phyloP scores from a whole-genome alignment of 1,140 invertebrate species.

The Probaryconus sp. region DNA sequence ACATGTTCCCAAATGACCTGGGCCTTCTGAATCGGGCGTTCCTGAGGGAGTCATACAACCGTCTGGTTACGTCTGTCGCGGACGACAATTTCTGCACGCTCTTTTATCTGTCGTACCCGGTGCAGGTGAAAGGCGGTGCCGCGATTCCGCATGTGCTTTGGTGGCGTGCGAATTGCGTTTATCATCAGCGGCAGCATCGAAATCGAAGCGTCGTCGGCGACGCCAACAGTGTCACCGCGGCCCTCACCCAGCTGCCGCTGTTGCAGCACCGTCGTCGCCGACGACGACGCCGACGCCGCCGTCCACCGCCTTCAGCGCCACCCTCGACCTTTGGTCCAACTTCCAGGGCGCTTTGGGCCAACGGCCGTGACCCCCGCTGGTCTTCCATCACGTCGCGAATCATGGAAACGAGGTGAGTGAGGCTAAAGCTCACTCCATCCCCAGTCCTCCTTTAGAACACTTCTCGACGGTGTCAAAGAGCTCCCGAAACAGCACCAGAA shows the following conservation, averaged over 20 bases:
- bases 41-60: constrained; percentile 38
- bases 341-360: constrained; percentile 37
- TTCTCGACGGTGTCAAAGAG: too few species aligned
- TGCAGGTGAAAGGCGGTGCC: constrained; percentile 63
- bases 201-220: constrained; percentile 16
- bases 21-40: background rate
- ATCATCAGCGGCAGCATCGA: constrained; percentile 42
- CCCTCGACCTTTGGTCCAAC: constrained; percentile 32
- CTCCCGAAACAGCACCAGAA: too few species aligned
- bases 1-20: constrained; percentile 70
- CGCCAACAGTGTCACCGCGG: constrained; percentile 34
- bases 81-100: constrained; percentile 10
- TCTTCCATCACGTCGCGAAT: constrained; percentile 55
- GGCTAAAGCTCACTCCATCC: too few species aligned
- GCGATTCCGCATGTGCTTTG: constrained; percentile 71
- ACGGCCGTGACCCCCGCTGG: constrained; percentile 48
- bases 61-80: background rate
- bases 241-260: constrained; percentile 21
- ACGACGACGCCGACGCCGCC: constrained; percentile 46
- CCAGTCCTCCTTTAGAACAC: too few species aligned
- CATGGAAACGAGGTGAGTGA: constrained; percentile 76
- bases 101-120: constrained; percentile 56
- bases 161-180: constrained; percentile 64
- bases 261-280: constrained; percentile 30
- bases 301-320: constrained; percentile 26